A percentile compares a stretch with the other conserved stretches of the same genome.
These are phyloP conservation scores for Bombus confusus DNA, from an alignment of 1,140 invertebrate species.

Conservation along the genomic window DNA sequence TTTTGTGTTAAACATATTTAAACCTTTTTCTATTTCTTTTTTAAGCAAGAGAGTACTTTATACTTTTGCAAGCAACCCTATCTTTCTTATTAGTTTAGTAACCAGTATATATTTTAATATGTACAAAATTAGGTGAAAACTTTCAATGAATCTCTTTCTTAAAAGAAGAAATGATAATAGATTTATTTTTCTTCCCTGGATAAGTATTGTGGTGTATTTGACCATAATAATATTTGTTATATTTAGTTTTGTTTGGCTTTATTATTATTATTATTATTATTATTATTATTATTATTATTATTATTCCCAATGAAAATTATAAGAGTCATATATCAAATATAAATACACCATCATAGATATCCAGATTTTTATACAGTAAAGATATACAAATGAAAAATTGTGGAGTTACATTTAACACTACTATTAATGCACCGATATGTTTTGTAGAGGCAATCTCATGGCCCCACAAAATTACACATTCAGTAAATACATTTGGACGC, in stretches of 20 bases:
- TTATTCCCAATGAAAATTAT: constrained; percentile 13
- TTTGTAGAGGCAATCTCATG: constrained; percentile 50
- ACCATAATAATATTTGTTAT: neutral
- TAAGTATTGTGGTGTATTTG: constrained; percentile 34
- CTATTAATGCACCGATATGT: constrained; percentile 64
- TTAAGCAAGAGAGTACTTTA: constrained; percentile 34
- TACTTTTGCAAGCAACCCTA: constrained; percentile 67
- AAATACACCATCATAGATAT: constrained; percentile 49
- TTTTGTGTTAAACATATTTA: constrained; percentile 39
- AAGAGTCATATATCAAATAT: constrained; percentile 14
- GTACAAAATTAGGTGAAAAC: constrained; percentile 58
- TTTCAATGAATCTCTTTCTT: constrained; percentile 44
- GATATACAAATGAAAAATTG: constrained; percentile 44
- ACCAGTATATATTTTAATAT: constrained; percentile 60
- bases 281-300: constrained; percentile 18
- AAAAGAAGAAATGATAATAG: constrained; percentile 43
- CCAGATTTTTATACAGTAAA: constrained; percentile 42
- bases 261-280: constrained; percentile 19
- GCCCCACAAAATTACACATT: constrained; percentile 59
- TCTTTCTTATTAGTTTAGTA: constrained; percentile 62
- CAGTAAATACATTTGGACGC: constrained; percentile 67
- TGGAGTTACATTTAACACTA: constrained; percentile 41
- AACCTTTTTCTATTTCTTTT: neutral
- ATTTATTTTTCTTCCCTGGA: constrained; percentile 41
- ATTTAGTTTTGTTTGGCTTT: constrained; percentile 16